Conservation (phyloP, 2,797 vertebrate genomes). For the Bovichtus diacanthus region DNA sequence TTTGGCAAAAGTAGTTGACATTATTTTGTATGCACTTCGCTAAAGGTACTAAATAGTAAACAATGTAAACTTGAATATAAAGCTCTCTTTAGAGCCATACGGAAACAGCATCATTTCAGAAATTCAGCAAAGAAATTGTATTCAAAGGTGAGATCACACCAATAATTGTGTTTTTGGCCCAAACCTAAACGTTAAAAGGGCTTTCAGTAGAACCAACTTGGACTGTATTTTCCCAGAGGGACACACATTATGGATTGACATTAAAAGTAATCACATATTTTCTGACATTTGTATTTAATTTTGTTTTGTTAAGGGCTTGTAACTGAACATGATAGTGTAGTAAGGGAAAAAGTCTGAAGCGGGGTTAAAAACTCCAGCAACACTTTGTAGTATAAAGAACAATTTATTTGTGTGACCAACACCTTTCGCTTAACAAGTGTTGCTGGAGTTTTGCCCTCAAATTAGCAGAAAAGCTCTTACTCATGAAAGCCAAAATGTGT, state of each 20-base stretch:
- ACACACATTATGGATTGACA: background rate
- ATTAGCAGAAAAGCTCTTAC: background rate
- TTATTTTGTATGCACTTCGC: background rate
- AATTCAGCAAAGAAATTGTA: background rate
- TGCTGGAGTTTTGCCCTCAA: background rate
- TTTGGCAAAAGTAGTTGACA: background rate
- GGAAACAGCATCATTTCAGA: background rate
- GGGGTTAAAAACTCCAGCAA: background rate
- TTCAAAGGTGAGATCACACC: background rate
- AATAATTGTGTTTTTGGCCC: background rate
- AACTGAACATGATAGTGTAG: background rate
- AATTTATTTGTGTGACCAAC: background rate
- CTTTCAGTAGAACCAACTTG: background rate
- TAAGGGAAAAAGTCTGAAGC: background rate
- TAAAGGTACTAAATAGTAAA: background rate
- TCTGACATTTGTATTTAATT: too few species aligned
- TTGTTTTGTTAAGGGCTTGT: background rate
- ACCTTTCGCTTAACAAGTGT: background rate
- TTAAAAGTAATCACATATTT: background rate
- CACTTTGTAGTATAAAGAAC: background rate
- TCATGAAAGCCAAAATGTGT: background rate
- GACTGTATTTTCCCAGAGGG: background rate
- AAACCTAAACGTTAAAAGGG: background rate
- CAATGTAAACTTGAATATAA: background rate
- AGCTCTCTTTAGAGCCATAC: background rate